phyloP scores from a whole-genome alignment of 2,888 invertebrate genomes.

The Megastigmus dorsalis region DNA sequence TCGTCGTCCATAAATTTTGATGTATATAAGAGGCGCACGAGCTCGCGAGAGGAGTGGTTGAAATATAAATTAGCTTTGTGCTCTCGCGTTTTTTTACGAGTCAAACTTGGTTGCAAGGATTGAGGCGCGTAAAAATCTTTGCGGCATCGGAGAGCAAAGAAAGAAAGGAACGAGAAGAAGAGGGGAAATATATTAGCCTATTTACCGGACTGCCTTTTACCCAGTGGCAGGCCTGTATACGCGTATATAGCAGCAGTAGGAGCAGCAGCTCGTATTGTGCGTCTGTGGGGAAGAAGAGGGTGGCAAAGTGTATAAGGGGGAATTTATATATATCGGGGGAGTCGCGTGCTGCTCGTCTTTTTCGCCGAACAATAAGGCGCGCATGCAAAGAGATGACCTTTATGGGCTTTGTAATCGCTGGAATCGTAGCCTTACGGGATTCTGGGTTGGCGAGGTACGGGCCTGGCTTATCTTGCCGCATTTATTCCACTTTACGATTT shows the following conservation, averaged over 20 bases:
- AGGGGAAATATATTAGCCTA: constrained; percentile 65
- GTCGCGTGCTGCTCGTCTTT: constrained; percentile 56
- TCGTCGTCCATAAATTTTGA: constrained; percentile 47
- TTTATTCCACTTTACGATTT: constrained; percentile 18
- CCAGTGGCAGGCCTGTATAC: too few relatives aligned
- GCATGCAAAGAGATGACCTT: constrained; percentile 64
- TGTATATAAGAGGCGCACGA: constrained; percentile 39
- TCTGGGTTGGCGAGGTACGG: constrained; percentile 37
- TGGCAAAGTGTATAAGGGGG: constrained; percentile 30
- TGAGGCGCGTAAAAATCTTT: constrained; percentile 43
- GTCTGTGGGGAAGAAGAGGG: constrained; percentile 39
- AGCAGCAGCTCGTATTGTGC: too few relatives aligned
- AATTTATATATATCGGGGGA: too few relatives aligned
- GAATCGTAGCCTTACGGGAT: constrained; percentile 31
- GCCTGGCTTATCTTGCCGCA: constrained; percentile 54
- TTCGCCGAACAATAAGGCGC: constrained; percentile 63
- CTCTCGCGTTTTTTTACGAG: constrained; percentile 46
- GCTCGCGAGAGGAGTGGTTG: constrained; percentile 26
- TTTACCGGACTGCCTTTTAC: constrained; percentile 66
- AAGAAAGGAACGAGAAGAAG: constrained; percentile 43
- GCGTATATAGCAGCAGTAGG: too few relatives aligned
- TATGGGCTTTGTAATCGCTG: constrained; percentile 56
- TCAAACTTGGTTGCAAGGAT: constrained; percentile 38
- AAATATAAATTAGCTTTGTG: constrained; percentile 53
- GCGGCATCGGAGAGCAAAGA: not conserved